Evolutionary conservation across 2,113 vertebrate species (phyloP).

Genomic region (Pterocles gutturalis): DNA sequence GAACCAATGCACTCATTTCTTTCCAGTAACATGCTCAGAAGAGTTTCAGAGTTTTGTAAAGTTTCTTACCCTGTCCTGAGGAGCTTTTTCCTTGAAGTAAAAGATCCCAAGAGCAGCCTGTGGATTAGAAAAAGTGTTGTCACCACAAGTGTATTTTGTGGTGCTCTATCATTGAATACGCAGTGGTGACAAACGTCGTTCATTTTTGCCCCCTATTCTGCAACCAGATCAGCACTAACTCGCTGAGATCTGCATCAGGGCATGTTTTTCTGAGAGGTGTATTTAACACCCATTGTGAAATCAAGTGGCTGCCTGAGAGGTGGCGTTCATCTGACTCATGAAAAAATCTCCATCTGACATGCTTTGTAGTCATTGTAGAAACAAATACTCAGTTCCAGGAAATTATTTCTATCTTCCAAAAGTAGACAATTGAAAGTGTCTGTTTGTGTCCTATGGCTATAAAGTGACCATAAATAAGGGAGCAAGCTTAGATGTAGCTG

Average conservation of each 20-base stretch:
- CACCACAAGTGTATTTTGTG: background rate
- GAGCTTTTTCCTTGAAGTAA: background rate
- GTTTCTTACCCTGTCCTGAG: background rate
- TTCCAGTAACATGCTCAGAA: background rate
- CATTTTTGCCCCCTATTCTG: background rate
- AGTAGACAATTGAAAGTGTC: background rate
- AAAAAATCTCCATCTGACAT: background rate
- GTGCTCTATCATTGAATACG: background rate
- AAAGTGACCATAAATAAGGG: background rate
- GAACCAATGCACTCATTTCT: background rate
- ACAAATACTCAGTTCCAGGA: background rate
- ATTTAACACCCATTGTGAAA: background rate
- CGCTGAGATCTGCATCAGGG: background rate
- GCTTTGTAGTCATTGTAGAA: background rate
- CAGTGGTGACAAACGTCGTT: background rate
- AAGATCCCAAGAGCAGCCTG: background rate
- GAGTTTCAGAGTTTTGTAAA: background rate
- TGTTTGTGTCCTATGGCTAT: background rate
- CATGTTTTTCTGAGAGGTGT: background rate
- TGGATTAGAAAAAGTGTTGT: background rate
- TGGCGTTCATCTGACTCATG: background rate
- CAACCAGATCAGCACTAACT: background rate
- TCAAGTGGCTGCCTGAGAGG: background rate
- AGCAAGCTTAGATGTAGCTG: background rate
- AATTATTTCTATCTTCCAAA: background rate